Evolutionary conservation across 2,797 vertebrate genomes (phyloP), one percentile per base, ranked within the genome.

Genomic region (Mus spretus): DNA sequence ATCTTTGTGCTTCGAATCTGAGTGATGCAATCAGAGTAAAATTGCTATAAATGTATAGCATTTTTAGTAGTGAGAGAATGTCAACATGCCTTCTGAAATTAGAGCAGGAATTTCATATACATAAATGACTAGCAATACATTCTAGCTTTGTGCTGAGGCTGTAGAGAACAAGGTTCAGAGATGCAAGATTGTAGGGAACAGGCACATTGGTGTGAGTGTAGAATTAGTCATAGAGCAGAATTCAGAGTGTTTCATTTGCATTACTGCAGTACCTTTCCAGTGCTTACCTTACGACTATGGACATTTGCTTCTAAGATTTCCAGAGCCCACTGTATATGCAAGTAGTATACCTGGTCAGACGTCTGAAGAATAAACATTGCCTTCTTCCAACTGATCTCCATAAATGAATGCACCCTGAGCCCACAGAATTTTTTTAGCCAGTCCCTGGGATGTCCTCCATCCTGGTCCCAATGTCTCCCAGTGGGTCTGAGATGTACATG

Each of bases 71-170:
- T 34, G 1, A 28, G n/a, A 28, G n/a, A 67, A 4, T 26, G 17
- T 84, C 19, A 17, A 13, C 53, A 19, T 31, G 55, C 12, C 14
- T 94, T 92, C 50, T 44, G 34, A 92, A 97, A 92, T 67, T 53
- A 75, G 12, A 90, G n/a, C 14, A 78, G 17, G 57, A 57, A 57
- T 89, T 95, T 93, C 28, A 80, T 26, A 63, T 4, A 11, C 34
- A 31, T 40, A 47, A 61, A 65, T 47, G 57, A 50, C 91, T 89
- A 91, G 1, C 61, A 87, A 17, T 4, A 34, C 19, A 22, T 70
- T 47, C 22, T 17, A 6, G 4, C 90, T 70, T 47, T 53, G 17
- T 77, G 37, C 34, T 53, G 63, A 82, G 2, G n/a, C 1, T 67
- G 2, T 59, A 90, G 19, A 55, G 83, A 82, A 5, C 11, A 88